phyloP scores from a whole-genome alignment of 2,888 invertebrate species.

The Myathropa florea region DNA sequence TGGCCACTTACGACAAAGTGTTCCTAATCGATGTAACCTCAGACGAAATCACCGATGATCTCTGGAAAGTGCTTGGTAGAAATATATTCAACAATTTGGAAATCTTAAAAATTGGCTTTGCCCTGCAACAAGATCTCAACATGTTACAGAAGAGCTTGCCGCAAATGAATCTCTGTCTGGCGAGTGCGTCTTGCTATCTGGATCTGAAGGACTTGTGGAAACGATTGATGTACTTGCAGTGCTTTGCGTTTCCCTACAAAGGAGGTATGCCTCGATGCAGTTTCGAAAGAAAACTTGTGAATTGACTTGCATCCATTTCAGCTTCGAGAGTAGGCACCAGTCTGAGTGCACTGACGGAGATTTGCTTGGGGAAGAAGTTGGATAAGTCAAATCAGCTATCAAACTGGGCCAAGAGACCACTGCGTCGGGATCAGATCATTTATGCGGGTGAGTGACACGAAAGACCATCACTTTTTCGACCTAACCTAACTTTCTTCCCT shows the following conservation, averaged over 20 bases:
- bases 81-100: conserved; percentile 88
- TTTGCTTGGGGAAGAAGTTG: conserved; percentile 88
- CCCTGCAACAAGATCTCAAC: conserved; percentile 81
- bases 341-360: conserved; percentile 87
- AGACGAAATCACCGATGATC: conserved; percentile 82
- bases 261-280: conserved; percentile 75
- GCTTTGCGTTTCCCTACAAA: conserved; percentile 83
- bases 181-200: conserved; percentile 81
- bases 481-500: background rate
- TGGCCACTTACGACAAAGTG: conserved; percentile 86
- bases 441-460: conserved; percentile 84
- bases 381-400: conserved; percentile 95
- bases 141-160: conserved; percentile 84
- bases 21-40: conserved; percentile 90
- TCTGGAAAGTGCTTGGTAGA: conserved; percentile 86
- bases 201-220: conserved; percentile 84
- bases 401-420: conserved; percentile 93
- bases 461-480: background rate
- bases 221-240: conserved; percentile 82
- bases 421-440: conserved; percentile 88
- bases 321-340: conserved; percentile 84
- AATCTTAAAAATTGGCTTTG: conserved; percentile 88
- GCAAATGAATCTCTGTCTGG: conserved; percentile 78
- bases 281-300: background rate
- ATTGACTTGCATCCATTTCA: conserved; percentile 11